Evolutionary conservation across 2,888 invertebrate species (phyloP).

Genomic region (Synanthedon formicaeformis): DNA sequence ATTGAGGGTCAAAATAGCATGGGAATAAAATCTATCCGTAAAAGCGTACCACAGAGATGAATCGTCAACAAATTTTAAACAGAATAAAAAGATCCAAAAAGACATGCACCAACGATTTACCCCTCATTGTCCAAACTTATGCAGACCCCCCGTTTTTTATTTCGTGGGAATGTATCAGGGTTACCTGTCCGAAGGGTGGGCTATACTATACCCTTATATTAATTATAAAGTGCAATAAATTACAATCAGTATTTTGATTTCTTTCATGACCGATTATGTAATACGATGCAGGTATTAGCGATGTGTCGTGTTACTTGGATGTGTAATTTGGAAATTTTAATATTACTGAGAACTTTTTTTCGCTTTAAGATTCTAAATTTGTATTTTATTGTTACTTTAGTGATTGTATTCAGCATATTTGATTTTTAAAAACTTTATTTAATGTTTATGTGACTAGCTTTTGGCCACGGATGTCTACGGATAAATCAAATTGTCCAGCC

Average conservation of each 20-base stretch:
- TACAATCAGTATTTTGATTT: constrained; percentile 59
- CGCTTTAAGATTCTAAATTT: too few species aligned
- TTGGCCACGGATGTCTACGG: too few species aligned
- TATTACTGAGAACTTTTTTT: too few species aligned
- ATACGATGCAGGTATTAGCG: constrained; percentile 28
- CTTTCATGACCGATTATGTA: constrained; percentile 43
- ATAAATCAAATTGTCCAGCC: too few species aligned
- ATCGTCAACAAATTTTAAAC: constrained; percentile 25
- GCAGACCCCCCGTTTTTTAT: constrained; percentile 43
- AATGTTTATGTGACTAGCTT: too few species aligned
- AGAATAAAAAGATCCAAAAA: constrained; percentile 21
- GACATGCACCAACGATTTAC: constrained; percentile 40
- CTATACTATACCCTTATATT: constrained; percentile 32
- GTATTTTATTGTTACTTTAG: too few species aligned
- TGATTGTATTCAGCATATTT: too few species aligned
- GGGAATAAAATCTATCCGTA: constrained; percentile 8
- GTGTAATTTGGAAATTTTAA: too few species aligned
- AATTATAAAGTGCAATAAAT: constrained; percentile 60
- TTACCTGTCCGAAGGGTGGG: constrained; percentile 43
- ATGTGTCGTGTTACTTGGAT: background rate
- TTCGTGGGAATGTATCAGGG: constrained; percentile 47
- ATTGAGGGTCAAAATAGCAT: constrained; percentile 7
- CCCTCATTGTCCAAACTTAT: constrained; percentile 43
- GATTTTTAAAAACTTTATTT: too few species aligned
- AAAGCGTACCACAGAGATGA: constrained; percentile 8